phyloP scores from a whole-genome alignment of 2,888 invertebrate species.

The Hetaerina titia region DNA sequence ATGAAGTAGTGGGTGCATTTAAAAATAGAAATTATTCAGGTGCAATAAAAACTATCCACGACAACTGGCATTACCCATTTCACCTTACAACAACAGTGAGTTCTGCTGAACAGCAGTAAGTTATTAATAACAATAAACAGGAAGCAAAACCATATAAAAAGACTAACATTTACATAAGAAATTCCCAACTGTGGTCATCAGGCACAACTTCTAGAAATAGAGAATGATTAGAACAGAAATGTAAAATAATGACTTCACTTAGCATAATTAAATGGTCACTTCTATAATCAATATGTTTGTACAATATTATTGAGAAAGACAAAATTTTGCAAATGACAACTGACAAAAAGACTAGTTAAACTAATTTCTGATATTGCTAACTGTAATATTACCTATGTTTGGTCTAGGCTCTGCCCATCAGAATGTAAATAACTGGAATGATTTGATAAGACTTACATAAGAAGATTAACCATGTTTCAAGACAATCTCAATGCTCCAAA shows the following conservation, averaged over 20 bases:
- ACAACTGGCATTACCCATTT: no score
- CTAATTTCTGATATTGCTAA: background rate
- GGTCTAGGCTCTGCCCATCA: background rate
- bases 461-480: background rate
- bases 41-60: no score
- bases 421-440: background rate
- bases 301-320: background rate
- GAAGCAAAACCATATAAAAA: no score
- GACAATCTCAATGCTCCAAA: background rate
- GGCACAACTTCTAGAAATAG: background rate
- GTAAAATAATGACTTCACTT: no score
- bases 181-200: no score
- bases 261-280: background rate
- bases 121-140: no score
- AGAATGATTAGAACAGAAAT: background rate
- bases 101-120: no score
- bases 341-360: no score
- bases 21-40: no score
- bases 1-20: no score
- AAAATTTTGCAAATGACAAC: background rate
- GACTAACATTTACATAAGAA: no score
- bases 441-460: background rate
- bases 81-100: no score
- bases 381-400: background rate
- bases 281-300: background rate